Conservation (phyloP, 2,888 invertebrate genomes). For the Pyrocoelia pectoralis region DNA sequence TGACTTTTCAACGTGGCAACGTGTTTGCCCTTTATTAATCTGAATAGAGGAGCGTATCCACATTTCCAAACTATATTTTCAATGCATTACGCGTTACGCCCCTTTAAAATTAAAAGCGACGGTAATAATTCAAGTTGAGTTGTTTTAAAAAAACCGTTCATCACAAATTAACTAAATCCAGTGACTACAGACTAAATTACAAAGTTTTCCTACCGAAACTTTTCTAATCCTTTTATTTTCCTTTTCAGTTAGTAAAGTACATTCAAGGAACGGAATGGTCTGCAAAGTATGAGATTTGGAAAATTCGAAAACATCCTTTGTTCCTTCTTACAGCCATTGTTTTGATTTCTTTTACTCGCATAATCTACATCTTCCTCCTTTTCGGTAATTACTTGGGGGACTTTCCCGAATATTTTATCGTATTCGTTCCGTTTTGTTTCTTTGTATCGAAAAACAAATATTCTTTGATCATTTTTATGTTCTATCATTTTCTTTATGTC, state of each 20-base stretch:
- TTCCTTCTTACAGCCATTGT: not conserved
- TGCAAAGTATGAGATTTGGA: not conserved
- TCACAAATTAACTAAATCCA: constrained; percentile 35
- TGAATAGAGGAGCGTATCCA: not conserved
- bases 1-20: constrained; percentile 5
- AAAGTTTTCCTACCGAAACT: constrained; percentile 37
- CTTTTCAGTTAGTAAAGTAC: constrained; percentile 22
- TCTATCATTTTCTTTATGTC: constrained; percentile 1
- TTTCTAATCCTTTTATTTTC: constrained; percentile 42
- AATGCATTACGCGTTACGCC: too few species aligned
- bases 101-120: not conserved
- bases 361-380: not conserved
- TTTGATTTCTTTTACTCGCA: not conserved
- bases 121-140: not conserved
- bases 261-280: not conserved
- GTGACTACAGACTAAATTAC: constrained; percentile 34
- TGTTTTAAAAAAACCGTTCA: constrained; percentile 29
- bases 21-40: constrained; percentile 10
- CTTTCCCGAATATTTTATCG: not conserved
- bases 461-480: not conserved
- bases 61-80: not conserved
- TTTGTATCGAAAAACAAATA: constrained; percentile 2
- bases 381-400: constrained; percentile 4
- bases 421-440: not conserved
- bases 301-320: not conserved